Evolutionary conservation across 2,888 invertebrate species (phyloP).

Genomic region (Perizoma affinitatum): DNA sequence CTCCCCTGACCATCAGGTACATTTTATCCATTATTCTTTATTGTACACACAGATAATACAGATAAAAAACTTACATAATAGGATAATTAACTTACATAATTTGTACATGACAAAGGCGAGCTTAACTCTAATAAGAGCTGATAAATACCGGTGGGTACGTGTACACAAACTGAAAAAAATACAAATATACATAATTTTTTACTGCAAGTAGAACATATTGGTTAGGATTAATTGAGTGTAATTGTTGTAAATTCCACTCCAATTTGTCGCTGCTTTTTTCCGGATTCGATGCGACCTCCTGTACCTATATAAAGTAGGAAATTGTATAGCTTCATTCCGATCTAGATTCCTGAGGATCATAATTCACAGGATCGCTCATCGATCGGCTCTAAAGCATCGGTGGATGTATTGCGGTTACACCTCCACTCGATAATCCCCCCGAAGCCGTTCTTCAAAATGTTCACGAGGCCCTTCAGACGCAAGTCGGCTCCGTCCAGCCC

Average conservation of each 20-base stretch:
- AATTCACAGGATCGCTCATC: constrained; percentile 79
- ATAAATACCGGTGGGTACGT: no score
- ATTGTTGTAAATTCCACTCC: constrained; percentile 15
- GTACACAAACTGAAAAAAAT: no score
- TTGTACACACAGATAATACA: no score
- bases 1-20: constrained; percentile 87
- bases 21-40: no score
- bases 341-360: constrained; percentile 25
- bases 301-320: neutral
- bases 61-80: no score
- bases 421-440: constrained; percentile 84
- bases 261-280: constrained; percentile 10
- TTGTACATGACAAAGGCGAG: no score
- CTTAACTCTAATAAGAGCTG: no score
- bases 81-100: no score
- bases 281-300: constrained; percentile 3
- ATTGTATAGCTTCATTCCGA: constrained; percentile 8
- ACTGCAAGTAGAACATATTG: no score
- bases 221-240: constrained; percentile 21
- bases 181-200: no score
- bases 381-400: constrained; percentile 78
- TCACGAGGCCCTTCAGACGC: constrained; percentile 87
- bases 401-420: constrained; percentile 80
- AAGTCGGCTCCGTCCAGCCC: constrained; percentile 87
- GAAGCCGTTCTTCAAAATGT: constrained; percentile 85